Evolutionary conservation across 2,113 vertebrate genomes (phyloP).

Genomic region (Cyanistes caeruleus): DNA sequence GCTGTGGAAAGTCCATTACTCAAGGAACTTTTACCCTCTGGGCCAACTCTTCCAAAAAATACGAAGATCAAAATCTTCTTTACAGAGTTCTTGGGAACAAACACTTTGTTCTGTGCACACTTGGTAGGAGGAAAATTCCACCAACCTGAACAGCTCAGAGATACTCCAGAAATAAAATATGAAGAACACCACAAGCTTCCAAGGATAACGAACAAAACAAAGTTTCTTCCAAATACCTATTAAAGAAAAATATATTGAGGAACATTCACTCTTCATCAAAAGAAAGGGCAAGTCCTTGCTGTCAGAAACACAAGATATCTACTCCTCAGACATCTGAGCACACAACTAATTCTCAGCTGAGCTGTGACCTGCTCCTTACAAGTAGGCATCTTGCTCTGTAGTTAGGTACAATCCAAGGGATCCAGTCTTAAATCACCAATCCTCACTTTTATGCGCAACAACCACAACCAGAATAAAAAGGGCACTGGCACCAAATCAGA

Average conservation of each 20-base stretch:
- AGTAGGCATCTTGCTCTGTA: neutral
- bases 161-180: slow-evolving; percentile 92
- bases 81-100: neutral
- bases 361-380: neutral
- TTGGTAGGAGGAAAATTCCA: neutral
- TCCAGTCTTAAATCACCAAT: neutral
- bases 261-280: neutral
- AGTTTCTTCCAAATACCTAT: slow-evolving; percentile 89
- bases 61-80: neutral
- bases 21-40: neutral
- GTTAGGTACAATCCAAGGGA: neutral
- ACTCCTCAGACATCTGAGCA: neutral
- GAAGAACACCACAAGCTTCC: slow-evolving; percentile 92
- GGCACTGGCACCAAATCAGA: neutral
- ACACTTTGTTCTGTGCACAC: neutral
- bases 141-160: slow-evolving; percentile 89
- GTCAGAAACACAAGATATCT: neutral
- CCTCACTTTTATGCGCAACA: neutral
- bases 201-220: slow-evolving; percentile 90
- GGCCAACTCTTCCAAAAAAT: neutral
- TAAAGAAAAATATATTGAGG: neutral
- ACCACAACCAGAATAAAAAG: neutral
- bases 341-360: neutral
- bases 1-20: neutral
- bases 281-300: neutral